phyloP scores from a whole-genome alignment of 2,888 invertebrate genomes.

The Hirtodrosophila confusa region DNA sequence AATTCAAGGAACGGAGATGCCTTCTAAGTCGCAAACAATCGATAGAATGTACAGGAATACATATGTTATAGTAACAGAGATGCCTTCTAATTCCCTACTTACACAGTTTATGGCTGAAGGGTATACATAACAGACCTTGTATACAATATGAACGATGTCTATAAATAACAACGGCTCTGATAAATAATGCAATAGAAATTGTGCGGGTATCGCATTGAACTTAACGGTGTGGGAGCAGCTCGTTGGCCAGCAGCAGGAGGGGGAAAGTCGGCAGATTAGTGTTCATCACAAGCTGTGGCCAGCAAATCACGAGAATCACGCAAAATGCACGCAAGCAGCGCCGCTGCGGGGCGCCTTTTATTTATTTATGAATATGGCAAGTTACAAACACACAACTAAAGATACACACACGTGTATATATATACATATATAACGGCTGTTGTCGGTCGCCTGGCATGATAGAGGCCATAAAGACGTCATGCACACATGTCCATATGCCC shows the following conservation, averaged over 20 bases:
- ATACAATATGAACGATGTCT: conserved; percentile 38
- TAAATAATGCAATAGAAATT: conserved; percentile 70
- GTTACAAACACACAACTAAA: conserved; percentile 13
- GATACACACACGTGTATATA: neutral
- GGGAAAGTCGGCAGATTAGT: neutral
- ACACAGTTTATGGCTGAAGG: conserved; percentile 2
- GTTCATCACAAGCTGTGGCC: conserved; percentile 54
- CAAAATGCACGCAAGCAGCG: conserved; percentile 57
- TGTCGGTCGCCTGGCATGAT: conserved; percentile 57
- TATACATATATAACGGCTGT: conserved; percentile 24
- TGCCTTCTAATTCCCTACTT: neutral
- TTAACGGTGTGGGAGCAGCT: neutral
- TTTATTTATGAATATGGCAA: conserved; percentile 66
- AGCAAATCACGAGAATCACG: conserved; percentile 55
- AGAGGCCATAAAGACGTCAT: conserved; percentile 59
- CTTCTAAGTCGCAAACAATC: too few species aligned
- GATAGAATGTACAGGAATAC: too few species aligned
- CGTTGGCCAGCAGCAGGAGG: neutral
- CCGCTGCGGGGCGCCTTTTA: conserved; percentile 32
- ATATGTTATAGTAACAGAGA: too few species aligned
- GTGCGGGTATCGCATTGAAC: conserved; percentile 30
- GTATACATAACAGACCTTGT: neutral
- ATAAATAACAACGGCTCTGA: conserved; percentile 64
- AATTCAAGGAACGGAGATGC: too few species aligned
- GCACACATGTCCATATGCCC: conserved; percentile 23